These are phyloP conservation scores for Scaptomyza tumidula DNA, from an alignment of 2,888 invertebrate species.

Conservation along the genomic window DNA sequence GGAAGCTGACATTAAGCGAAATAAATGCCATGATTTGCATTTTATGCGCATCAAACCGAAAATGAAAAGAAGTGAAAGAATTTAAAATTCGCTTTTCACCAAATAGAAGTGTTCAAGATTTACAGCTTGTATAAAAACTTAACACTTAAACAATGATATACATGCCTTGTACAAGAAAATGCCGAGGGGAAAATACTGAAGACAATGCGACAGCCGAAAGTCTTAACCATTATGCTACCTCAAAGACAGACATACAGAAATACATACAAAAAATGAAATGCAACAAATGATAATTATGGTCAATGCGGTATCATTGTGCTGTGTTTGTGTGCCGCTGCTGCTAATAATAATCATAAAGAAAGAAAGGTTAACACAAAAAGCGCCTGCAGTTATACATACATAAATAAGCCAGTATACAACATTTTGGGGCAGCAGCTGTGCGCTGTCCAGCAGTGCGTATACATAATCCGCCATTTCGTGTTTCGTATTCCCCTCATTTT, in stretches of 20 bases:
- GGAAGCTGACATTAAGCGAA: conserved; percentile 48
- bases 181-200: conserved; percentile 13
- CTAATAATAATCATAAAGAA: conserved; percentile 58
- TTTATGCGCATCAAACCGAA: conserved; percentile 33
- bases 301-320: conserved; percentile 58
- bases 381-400: conserved; percentile 52
- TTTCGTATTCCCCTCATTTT: conserved; percentile 50
- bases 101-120: conserved; percentile 54
- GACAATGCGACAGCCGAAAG: conserved; percentile 48
- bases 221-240: conserved; percentile 14
- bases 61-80: conserved; percentile 11
- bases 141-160: conserved; percentile 51
- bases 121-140: conserved; percentile 33
- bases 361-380: conserved; percentile 62
- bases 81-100: conserved; percentile 29
- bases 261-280: conserved; percentile 56
- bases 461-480: conserved; percentile 63
- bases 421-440: conserved; percentile 36
- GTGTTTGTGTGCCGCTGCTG: conserved; percentile 17
- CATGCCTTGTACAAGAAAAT: conserved; percentile 20
- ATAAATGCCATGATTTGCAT: conserved; percentile 62
- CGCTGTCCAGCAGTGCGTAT: conserved; percentile 62
- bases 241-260: conserved; percentile 8
- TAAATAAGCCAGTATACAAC: conserved; percentile 24
- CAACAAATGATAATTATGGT: conserved; percentile 72